A percentile compares a stretch with the other conserved stretches of the same genome.
Conservation (phyloP, 1,140 invertebrate species). For the Cotesia chilonis region DNA sequence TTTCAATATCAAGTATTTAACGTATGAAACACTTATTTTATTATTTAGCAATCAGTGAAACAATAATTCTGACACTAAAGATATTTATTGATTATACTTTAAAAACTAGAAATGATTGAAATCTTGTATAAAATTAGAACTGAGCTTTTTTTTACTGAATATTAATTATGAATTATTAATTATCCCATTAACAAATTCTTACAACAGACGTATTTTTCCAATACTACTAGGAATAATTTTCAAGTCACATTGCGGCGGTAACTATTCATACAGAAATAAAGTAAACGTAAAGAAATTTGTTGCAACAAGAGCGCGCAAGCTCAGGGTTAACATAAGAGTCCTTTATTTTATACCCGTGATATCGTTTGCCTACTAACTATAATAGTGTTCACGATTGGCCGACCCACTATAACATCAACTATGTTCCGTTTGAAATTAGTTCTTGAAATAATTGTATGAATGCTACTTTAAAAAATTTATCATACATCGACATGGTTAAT, state of each 20-base stretch:
- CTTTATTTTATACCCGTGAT: neutral
- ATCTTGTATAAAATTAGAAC: too few species aligned
- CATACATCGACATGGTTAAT: too few species aligned
- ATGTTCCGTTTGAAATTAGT: too few species aligned
- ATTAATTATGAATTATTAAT: neutral
- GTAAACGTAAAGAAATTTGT: conserved; percentile 18
- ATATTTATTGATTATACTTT: too few species aligned
- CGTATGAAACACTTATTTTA: too few species aligned
- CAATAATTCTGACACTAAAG: too few species aligned
- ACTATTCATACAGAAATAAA: conserved; percentile 17
- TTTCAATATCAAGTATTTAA: too few species aligned
- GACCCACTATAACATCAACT: neutral
- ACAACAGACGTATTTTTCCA: neutral
- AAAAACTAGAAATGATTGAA: too few species aligned
- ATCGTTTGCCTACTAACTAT: conserved; percentile 11
- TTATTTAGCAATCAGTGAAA: too few species aligned
- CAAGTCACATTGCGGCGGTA: conserved; percentile 9
- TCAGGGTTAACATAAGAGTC: conserved; percentile 9
- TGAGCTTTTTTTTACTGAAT: too few species aligned
- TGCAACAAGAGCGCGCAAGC: conserved; percentile 25
- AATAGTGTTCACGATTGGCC: neutral
- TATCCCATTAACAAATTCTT: neutral
- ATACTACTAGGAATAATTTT: neutral
- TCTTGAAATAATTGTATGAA: too few species aligned
- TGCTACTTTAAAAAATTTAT: too few species aligned